Base-by-base conservation (phyloP, 2,113 vertebrate species). In the Phylloscopus trochiloides region DNA sequence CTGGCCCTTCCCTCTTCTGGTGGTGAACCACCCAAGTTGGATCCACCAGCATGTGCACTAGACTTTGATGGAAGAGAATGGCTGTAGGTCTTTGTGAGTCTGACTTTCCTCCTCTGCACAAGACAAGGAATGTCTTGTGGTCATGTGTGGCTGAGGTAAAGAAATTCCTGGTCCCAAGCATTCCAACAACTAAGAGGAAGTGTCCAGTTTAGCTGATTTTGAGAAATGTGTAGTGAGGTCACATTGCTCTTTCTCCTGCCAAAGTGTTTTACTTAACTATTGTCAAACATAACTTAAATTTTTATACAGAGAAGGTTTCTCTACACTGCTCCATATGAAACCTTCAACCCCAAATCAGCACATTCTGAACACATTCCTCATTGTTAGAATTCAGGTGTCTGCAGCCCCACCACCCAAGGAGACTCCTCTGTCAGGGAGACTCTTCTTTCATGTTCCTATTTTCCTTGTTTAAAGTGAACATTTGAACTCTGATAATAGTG, bases 221-320 rank as follows among this genome's bases (percentile, higher is more conserved):
- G 43, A 31, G 73, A 77, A 75, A n/a, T 2, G 0, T 0, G 0
- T 59, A 28, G 26, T 5, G 47, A 43, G 28, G 28, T 61, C 29
- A 67, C 34, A 18, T 26, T 57, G 20, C 20, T 5, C 25, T 42
- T 3, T 63, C 52, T 67, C 43, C 32, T 59, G 51, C n/a, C 52
- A n/a, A 47, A 78, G 50, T 38, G 26, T 36, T 82, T 76, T 43
- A 7, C 7, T 31, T 74, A 40, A 36, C 28, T 54, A 1, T n/a
- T 78, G 15, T 72, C 48, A 82, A 57, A 18, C 3, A 0, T 63
- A 28, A 21, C 29, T 63, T 90, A 22, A 0, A 0, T 55, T 86
- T 70, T 84, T 74, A 26, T 50, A 25, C 8, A 32, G n/a, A 12
- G 65, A 20, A 25, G 9, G 20, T 79, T 84, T 67, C n/a, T 86